Conservation (phyloP, 2,113 vertebrate species). For the Nycticorax nycticorax region DNA sequence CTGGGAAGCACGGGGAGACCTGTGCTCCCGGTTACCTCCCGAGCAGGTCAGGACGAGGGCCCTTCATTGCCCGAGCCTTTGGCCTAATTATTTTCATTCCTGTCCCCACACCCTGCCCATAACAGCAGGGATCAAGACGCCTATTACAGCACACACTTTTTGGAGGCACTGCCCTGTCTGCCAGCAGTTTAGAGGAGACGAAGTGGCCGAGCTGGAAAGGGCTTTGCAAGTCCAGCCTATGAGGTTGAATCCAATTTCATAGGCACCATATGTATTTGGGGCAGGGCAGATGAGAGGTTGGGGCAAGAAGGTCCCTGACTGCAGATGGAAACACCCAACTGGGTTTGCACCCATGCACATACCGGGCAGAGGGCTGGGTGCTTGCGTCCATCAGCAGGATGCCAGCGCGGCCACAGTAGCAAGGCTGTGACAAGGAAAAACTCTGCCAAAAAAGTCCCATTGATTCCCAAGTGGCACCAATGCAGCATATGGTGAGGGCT, state of each 20-base stretch:
- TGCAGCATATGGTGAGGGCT: neutral
- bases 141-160: neutral
- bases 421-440: neutral
- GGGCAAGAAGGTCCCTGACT: neutral
- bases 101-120: conserved; percentile 53
- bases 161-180: neutral
- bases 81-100: conserved; percentile 48
- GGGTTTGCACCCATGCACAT: neutral
- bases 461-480: neutral
- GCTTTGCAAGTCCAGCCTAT: neutral
- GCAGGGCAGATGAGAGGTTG: neutral
- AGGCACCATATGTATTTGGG: neutral
- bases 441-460: neutral
- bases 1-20: neutral
- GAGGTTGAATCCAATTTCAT: neutral
- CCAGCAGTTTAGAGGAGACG: neutral
- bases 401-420: neutral
- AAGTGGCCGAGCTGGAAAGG: neutral
- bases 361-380: fast-evolving
- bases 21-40: conserved; percentile 39
- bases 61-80: conserved; percentile 17
- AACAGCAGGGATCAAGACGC: conserved; percentile 3
- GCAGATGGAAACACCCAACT: neutral
- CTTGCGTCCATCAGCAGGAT: neutral
- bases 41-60: conserved; percentile 45